These are phyloP conservation scores for Nettapus auritus DNA, from an alignment of 2,113 vertebrate genomes.

Conservation along the genomic window DNA sequence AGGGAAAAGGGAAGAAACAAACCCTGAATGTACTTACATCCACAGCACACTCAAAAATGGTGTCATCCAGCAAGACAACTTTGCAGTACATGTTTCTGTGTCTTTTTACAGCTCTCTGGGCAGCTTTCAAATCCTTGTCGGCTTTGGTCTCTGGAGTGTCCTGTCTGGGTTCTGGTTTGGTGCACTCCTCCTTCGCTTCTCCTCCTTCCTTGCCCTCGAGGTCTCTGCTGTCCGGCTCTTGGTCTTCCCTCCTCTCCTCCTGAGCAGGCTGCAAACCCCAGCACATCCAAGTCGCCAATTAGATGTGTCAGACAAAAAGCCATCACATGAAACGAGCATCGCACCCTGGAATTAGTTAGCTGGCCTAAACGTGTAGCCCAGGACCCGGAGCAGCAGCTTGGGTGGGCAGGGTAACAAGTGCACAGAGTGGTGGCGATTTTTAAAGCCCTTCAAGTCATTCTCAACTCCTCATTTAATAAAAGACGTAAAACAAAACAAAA, in stretches of 20 bases:
- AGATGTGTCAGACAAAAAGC: background rate
- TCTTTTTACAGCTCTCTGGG: conserved; percentile 78
- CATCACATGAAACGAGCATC: background rate
- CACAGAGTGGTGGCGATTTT: background rate
- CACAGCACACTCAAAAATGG: conserved; percentile 88
- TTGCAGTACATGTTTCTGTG: conserved; percentile 91
- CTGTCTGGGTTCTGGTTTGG: conserved; percentile 63
- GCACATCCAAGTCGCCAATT: background rate
- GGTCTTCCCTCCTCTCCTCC: conserved; percentile 85
- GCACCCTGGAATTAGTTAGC: background rate
- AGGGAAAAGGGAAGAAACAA: background rate
- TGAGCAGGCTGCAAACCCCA: conserved; percentile 77
- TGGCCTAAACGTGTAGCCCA: accelerated
- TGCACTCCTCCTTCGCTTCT: conserved; percentile 67
- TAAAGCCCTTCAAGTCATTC: background rate
- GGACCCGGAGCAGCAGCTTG: background rate
- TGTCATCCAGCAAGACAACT: conserved; percentile 91
- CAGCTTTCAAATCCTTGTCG: conserved; percentile 80
- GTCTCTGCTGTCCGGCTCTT: conserved; percentile 67
- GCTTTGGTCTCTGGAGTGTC: conserved; percentile 72
- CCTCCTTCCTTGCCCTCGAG: conserved; percentile 72
- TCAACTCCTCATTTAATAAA: background rate
- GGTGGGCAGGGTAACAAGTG: background rate
- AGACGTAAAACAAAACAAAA: background rate
- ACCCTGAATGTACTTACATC: conserved; percentile 82